Percentiles rank a stretch among this genome's conserved stretches.
Conservation (phyloP, 2,888 invertebrate species). For the Onthophagus sagittarius region DNA sequence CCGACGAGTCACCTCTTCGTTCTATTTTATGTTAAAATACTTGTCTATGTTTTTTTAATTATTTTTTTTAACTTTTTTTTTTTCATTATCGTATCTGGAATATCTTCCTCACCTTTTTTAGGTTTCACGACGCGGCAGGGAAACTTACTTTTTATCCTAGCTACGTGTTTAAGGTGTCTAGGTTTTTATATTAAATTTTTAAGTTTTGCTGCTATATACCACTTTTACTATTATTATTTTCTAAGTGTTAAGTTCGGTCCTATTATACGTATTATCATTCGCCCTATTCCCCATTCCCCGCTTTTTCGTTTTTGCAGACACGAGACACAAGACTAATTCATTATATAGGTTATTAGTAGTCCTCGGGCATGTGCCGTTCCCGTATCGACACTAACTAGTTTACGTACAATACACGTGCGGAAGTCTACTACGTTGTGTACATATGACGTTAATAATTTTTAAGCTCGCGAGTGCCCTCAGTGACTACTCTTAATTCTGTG, state of each 20-base stretch:
- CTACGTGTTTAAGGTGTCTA: constrained; percentile 1
- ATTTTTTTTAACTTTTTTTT: constrained; percentile 1
- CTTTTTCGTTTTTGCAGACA: background rate
- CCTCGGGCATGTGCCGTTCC: background rate
- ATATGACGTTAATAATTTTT: background rate
- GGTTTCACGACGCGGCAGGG: constrained; percentile 10
- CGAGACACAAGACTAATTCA: constrained; percentile 9
- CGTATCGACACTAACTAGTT: background rate
- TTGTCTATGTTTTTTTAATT: background rate
- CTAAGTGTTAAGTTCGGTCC: background rate
- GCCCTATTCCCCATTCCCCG: background rate
- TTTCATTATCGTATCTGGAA: background rate
- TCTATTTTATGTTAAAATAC: background rate
- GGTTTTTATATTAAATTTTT: background rate
- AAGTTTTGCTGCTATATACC: constrained; percentile 1
- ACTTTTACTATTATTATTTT: background rate
- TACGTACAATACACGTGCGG: background rate
- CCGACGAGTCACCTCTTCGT: background rate
- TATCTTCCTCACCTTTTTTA: background rate
- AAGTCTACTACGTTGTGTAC: background rate
- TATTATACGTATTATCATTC: background rate
- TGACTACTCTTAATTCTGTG: constrained; percentile 6
- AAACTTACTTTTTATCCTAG: constrained; percentile 9
- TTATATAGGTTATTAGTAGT: constrained; percentile 6
- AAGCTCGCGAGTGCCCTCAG: background rate